Percentiles rank a stretch among this genome's conserved stretches.
phyloP scores from a whole-genome alignment of 1,140 invertebrate genomes.

The Diuraphis noxia region DNA sequence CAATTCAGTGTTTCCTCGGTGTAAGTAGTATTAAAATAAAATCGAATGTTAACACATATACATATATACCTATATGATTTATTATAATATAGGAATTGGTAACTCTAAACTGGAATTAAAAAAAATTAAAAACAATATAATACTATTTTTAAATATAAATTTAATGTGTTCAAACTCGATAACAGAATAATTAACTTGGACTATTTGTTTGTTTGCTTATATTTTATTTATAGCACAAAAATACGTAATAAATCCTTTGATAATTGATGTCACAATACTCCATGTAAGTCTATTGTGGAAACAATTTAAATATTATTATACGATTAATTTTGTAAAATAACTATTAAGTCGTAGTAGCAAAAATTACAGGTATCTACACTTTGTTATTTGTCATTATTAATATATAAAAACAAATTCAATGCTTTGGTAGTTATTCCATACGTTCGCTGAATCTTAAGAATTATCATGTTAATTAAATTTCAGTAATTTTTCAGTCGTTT shows the following conservation, averaged over 20 bases:
- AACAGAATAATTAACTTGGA: too few relatives aligned
- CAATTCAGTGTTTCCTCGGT: neutral
- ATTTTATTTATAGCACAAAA: too few relatives aligned
- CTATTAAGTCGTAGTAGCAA: neutral
- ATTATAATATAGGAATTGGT: too few relatives aligned
- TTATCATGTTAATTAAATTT: neutral
- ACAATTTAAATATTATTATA: neutral
- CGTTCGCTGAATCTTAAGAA: neutral
- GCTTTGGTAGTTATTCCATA: neutral
- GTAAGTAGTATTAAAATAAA: neutral
- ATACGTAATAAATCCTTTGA: too few relatives aligned
- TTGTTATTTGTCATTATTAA: too few relatives aligned
- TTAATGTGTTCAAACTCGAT: too few relatives aligned
- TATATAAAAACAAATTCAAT: neutral
- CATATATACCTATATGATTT: too few relatives aligned
- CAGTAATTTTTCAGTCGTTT: neutral
- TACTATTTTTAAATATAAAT: too few relatives aligned
- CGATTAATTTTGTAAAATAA: too few relatives aligned
- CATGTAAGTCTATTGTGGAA: neutral
- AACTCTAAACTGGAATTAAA: too few relatives aligned
- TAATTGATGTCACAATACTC: too few relatives aligned
- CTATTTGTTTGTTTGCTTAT: too few relatives aligned
- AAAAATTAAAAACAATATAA: neutral
- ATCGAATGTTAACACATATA: neutral
- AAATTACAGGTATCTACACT: neutral